Conservation (phyloP, 2,888 invertebrate species). For the Ernsta delagoae region DNA sequence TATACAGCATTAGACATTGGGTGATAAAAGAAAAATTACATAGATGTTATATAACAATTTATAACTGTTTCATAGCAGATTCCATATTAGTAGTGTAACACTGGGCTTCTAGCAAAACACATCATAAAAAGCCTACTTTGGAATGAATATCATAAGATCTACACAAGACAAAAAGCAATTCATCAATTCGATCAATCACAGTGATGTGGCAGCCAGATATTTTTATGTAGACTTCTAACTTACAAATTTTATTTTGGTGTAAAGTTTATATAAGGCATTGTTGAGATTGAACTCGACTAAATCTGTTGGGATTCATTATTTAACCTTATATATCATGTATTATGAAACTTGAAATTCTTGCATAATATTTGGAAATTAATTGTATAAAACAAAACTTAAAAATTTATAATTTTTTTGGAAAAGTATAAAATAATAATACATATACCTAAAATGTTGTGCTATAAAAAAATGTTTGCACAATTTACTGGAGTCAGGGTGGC, state of each 20-base stretch:
- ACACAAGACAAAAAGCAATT: constrained; percentile 48
- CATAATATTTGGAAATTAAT: no score
- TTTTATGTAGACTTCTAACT: constrained; percentile 15
- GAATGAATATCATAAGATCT: constrained; percentile 46
- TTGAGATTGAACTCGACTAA: constrained; percentile 1
- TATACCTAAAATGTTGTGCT: no score
- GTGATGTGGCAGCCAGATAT: constrained; percentile 8
- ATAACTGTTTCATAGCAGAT: background rate
- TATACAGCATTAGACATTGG: background rate
- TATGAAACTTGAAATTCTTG: no score
- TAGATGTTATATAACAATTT: background rate
- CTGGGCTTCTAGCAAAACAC: constrained; percentile 43
- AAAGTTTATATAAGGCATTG: background rate
- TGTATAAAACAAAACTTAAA: no score
- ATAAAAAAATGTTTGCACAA: no score
- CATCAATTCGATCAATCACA: constrained; percentile 17
- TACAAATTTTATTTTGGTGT: background rate
- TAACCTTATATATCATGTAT: no score
- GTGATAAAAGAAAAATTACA: no score
- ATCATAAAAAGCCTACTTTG: constrained; percentile 42
- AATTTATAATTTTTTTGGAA: no score
- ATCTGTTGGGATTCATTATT: constrained; percentile 19
- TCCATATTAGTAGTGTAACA: constrained; percentile 50
- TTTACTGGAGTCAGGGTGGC: no score
- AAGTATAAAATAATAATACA: no score